Percentiles rank a stretch among this genome's conserved stretches.
phyloP scores from a whole-genome alignment of 2,888 invertebrate species.

The Drosophila pseudotakahashii region DNA sequence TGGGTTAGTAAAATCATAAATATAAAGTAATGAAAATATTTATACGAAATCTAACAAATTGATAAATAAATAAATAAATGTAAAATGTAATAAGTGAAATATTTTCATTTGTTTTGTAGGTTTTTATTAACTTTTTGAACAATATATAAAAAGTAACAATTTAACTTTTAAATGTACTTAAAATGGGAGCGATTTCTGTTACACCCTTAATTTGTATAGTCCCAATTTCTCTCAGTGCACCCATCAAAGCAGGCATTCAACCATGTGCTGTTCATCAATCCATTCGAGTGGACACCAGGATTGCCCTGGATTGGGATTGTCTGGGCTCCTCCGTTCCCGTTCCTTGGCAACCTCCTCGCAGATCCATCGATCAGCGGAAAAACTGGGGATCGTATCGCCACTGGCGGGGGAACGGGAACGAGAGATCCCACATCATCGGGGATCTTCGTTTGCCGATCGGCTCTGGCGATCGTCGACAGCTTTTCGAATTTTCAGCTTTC shows the following conservation, averaged over 20 bases:
- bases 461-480: constrained; percentile 32
- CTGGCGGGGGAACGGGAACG: neutral
- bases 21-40: too few relatives aligned
- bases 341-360: neutral
- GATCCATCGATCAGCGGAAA: neutral
- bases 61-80: too few relatives aligned
- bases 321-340: constrained; percentile 2
- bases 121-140: neutral
- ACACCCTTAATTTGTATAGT: neutral
- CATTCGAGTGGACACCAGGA: constrained; percentile 27
- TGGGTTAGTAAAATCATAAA: too few relatives aligned
- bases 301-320: constrained; percentile 1
- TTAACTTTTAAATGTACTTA: too few relatives aligned
- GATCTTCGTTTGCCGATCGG: constrained; percentile 17
- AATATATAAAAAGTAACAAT: neutral
- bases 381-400: constrained; percentile 1
- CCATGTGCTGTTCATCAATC: constrained; percentile 23
- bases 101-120: too few relatives aligned
- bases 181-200: neutral
- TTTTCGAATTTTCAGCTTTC: constrained; percentile 56
- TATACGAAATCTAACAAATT: too few relatives aligned
- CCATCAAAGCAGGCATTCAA: neutral
- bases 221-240: neutral
- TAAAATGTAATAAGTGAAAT: too few relatives aligned
- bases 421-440: constrained; percentile 11